These are phyloP conservation scores for Myopa testacea DNA, from an alignment of 2,888 invertebrate genomes.

Conservation along the genomic window DNA sequence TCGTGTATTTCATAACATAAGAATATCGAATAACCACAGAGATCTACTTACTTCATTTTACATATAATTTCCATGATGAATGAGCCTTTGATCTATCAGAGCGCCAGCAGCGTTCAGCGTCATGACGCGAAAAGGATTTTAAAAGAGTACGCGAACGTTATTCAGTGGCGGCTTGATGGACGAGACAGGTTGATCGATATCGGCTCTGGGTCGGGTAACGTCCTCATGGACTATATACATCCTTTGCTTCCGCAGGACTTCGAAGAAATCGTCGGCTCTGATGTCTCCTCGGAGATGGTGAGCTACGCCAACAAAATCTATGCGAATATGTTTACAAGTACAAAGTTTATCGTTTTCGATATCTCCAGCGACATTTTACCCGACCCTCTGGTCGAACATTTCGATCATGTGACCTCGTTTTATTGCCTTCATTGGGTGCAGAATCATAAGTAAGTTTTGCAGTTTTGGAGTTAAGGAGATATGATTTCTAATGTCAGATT, in stretches of 20 bases:
- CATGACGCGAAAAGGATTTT: slow-evolving; percentile 75
- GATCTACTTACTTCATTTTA: too few species aligned
- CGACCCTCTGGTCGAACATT: slow-evolving; percentile 68
- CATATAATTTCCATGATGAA: slow-evolving; percentile 68
- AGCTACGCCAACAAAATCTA: slow-evolving; percentile 73
- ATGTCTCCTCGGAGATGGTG: slow-evolving; percentile 79
- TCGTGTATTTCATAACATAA: too few species aligned
- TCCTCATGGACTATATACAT: slow-evolving; percentile 74
- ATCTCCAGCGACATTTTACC: slow-evolving; percentile 70
- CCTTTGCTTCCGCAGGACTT: slow-evolving; percentile 72
- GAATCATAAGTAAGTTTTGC: slow-evolving; percentile 68
- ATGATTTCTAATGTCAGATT: background rate
- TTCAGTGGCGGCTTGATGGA: slow-evolving; percentile 71
- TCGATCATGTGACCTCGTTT: slow-evolving; percentile 79
- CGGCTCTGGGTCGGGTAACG: slow-evolving; percentile 80
- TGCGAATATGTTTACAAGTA: slow-evolving; percentile 64
- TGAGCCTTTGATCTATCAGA: slow-evolving; percentile 76
- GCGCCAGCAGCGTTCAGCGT: slow-evolving; percentile 77
- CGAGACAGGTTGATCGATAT: slow-evolving; percentile 74
- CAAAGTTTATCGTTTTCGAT: slow-evolving; percentile 69
- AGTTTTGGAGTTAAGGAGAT: background rate
- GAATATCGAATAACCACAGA: background rate
- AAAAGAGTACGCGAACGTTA: slow-evolving; percentile 72
- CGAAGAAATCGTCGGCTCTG: slow-evolving; percentile 73
- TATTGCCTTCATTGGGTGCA: slow-evolving; percentile 83